These are phyloP conservation scores for Leptopilina boulardi DNA, from an alignment of 1,140 invertebrate genomes.

Conservation along the genomic window DNA sequence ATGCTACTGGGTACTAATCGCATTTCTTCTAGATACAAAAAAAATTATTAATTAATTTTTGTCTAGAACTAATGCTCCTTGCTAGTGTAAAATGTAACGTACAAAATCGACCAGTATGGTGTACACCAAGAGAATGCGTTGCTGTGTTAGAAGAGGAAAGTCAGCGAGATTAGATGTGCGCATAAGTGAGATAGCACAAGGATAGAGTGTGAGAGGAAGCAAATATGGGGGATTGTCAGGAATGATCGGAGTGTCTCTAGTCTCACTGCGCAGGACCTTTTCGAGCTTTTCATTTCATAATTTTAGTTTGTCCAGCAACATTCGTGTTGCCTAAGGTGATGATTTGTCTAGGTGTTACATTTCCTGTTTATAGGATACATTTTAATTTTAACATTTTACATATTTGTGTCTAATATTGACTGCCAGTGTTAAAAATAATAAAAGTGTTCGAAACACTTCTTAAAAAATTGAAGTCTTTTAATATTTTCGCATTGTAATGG, in stretches of 20 bases:
- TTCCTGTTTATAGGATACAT: neutral
- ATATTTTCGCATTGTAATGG: too few relatives aligned
- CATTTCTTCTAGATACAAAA: too few relatives aligned
- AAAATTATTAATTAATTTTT: neutral
- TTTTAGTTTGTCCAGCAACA: neutral
- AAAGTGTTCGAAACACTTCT: too few relatives aligned
- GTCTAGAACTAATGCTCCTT: neutral
- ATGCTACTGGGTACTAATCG: too few relatives aligned
- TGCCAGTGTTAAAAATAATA: too few relatives aligned
- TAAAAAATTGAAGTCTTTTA: too few relatives aligned
- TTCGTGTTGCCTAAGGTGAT: neutral
- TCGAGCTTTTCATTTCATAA: constrained; percentile 4
- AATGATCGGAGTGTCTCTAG: constrained; percentile 22
- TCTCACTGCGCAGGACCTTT: constrained; percentile 26
- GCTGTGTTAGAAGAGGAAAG: constrained; percentile 11
- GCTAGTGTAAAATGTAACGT: neutral
- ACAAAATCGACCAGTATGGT: constrained; percentile 2
- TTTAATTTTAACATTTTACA: too few relatives aligned
- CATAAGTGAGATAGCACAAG: neutral
- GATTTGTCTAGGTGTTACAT: neutral
- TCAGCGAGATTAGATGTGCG: neutral
- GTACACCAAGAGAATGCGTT: neutral
- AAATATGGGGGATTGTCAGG: constrained; percentile 5
- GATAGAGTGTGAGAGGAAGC: constrained; percentile 7
- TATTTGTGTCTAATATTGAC: too few relatives aligned